Percentiles rank a stretch among this genome's conserved stretches.
These are phyloP conservation scores for Oscheius sp. DNA, from an alignment of 2,888 invertebrate species.

Conservation along the genomic window DNA sequence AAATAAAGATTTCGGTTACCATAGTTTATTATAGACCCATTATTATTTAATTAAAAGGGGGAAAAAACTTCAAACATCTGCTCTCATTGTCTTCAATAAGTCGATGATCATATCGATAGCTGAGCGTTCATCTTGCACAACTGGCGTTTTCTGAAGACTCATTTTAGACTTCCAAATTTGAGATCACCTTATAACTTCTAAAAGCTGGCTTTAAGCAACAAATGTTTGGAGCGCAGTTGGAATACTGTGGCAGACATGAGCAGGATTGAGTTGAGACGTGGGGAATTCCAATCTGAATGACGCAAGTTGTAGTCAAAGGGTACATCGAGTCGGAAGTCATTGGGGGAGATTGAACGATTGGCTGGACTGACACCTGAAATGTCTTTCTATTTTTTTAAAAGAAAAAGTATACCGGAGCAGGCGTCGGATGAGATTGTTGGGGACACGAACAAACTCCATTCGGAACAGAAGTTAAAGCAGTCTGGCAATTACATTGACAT, in stretches of 20 bases:
- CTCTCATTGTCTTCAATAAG: conserved; percentile 9
- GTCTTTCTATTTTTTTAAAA: too few species aligned
- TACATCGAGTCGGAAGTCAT: not conserved
- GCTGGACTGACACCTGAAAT: too few species aligned
- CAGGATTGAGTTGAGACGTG: not conserved
- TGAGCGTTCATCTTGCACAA: not conserved
- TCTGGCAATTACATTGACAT: conserved; percentile 48
- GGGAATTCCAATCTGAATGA: conserved; percentile 13
- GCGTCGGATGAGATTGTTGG: conserved; percentile 14
- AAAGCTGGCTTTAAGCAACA: conserved; percentile 17
- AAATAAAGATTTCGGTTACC: too few species aligned
- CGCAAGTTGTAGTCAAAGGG: conserved; percentile 18
- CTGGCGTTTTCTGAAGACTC: not conserved
- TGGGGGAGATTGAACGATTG: not conserved
- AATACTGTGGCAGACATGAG: conserved; percentile 16
- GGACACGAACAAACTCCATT: conserved; percentile 53
- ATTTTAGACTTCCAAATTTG: too few species aligned
- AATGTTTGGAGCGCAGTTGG: conserved; percentile 23
- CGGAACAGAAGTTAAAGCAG: conserved; percentile 44
- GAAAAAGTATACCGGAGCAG: not conserved
- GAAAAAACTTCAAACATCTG: too few species aligned
- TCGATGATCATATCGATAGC: conserved; percentile 18
- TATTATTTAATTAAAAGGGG: not conserved
- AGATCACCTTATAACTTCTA: conserved; percentile 12
- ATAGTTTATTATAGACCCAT: not conserved